phyloP scores from a whole-genome alignment of 2,797 vertebrate species.

The Pteropus rufus region DNA sequence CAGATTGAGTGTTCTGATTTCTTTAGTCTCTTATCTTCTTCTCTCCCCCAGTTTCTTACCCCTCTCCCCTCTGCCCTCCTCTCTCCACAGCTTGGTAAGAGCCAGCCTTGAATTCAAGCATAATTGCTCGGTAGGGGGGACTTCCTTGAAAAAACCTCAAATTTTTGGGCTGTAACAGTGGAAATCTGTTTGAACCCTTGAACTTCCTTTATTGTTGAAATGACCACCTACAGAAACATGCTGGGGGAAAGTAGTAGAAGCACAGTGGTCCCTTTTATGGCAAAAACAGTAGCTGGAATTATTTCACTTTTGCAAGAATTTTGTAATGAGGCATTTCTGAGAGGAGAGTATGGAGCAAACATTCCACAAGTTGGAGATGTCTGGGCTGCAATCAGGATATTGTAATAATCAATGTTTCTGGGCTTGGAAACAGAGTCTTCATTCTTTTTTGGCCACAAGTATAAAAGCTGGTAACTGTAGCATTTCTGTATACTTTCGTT shows the following conservation, averaged over 20 bases:
- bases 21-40: slow-evolving; percentile 65
- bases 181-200: slow-evolving; percentile 84
- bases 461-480: slow-evolving; percentile 66
- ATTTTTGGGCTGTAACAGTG: slow-evolving; percentile 79
- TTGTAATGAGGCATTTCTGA: slow-evolving; percentile 72
- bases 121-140: slow-evolving; percentile 82
- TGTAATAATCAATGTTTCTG: slow-evolving; percentile 68
- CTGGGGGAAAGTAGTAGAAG: slow-evolving; percentile 59
- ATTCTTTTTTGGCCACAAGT: slow-evolving; percentile 70
- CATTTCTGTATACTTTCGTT: slow-evolving; percentile 67
- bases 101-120: slow-evolving; percentile 80
- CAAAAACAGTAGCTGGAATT: slow-evolving; percentile 76
- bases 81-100: slow-evolving; percentile 72
- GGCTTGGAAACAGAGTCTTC: slow-evolving; percentile 76
- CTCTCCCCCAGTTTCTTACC: not conserved
- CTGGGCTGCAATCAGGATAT: slow-evolving; percentile 66
- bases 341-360: slow-evolving; percentile 67
- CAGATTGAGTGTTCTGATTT: slow-evolving; percentile 80
- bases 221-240: slow-evolving; percentile 81
- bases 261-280: slow-evolving; percentile 81
- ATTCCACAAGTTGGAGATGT: slow-evolving; percentile 75
- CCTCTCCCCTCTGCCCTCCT: slow-evolving; percentile 45
- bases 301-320: slow-evolving; percentile 73
- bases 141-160: slow-evolving; percentile 78
- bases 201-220: slow-evolving; percentile 84